Evolutionary conservation across 2,888 invertebrate species (phyloP), one percentile per base, ranked within the genome.

Genomic region (Spodoptera littoralis): DNA sequence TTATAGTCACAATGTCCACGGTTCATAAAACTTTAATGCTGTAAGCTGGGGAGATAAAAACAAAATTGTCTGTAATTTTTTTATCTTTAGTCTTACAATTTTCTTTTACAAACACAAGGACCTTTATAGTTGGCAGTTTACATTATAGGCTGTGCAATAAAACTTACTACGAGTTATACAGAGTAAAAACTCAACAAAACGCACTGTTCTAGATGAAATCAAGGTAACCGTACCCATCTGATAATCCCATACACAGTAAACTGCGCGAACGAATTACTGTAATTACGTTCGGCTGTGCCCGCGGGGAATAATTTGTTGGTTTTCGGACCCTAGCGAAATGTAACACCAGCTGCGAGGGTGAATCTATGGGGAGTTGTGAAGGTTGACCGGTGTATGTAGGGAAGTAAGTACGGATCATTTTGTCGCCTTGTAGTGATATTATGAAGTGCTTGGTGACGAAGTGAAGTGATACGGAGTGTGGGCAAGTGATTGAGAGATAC

Each of bases 181-280:
- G 18, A 18, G 56, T 49, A 68, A 24, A 6, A 62, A 57, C 24
- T 27, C 27, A 36, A 57, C 63, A 72, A 54, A 47, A 68, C 53
- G 62, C 62, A 75, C 66, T 69, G 59, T 51, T 72, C 45, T 52
- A 73, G 76, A 71, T 80, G 69, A 71, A 79, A 79, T 78, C 81
- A 79, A 77, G 70, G 78, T 64, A 80, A 78, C 79, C 73, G 67
- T 77, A 73, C 65, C 62, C 66, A 62, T 56, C 64, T 67, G 76
- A 79, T 79, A 78, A 81, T 80, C 78, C 76, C 64, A 65, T 58
- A 69, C 70, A 74, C 82, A 83, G 87, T 83, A 84, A 85, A 88
- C 87, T 84, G 86, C 84, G 85, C 83, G 81, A 88, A 89, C 90
- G 89, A 91, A 92, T 91, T 92, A 89, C 89, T 80, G 90, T 90